Percentiles rank a stretch among this genome's conserved stretches.
Conservation (phyloP, 2,888 invertebrate genomes). For the Diarsia brunnea region DNA sequence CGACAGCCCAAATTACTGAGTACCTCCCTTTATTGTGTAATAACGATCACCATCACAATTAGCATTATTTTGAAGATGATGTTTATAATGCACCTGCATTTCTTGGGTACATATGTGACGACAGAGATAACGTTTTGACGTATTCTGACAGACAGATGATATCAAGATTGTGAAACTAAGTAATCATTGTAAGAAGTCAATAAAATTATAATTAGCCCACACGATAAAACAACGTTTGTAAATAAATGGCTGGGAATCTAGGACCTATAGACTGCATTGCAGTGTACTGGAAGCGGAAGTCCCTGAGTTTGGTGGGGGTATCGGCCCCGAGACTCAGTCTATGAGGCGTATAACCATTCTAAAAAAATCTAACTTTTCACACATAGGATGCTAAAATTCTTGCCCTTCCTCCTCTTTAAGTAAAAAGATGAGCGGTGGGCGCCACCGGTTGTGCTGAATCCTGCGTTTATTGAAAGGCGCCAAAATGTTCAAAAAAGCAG, state of each 20-base stretch:
- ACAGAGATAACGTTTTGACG: constrained; percentile 46
- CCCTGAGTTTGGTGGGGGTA: background rate
- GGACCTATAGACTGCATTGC: background rate
- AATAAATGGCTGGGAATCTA: background rate
- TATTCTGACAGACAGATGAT: constrained; percentile 28
- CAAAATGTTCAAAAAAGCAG: background rate
- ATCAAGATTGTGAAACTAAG: constrained; percentile 36
- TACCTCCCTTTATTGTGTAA: background rate
- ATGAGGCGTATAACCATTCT: background rate
- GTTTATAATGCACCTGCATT: constrained; percentile 29
- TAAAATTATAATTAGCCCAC: background rate
- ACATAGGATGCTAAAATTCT: background rate
- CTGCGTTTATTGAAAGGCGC: background rate
- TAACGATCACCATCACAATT: background rate
- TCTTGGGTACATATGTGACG: constrained; percentile 31
- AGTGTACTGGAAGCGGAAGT: background rate
- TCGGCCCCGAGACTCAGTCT: background rate
- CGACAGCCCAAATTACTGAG: background rate
- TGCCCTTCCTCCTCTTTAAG: background rate
- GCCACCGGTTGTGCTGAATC: background rate
- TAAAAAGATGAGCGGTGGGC: background rate
- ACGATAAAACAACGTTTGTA: background rate
- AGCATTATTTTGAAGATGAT: constrained; percentile 9
- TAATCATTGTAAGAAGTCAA: constrained; percentile 15
- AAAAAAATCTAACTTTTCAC: background rate